Percentiles rank a stretch among this genome's conserved stretches.
These are phyloP conservation scores for Phaethornis superciliosus DNA, from an alignment of 2,113 vertebrate species.

Conservation along the genomic window DNA sequence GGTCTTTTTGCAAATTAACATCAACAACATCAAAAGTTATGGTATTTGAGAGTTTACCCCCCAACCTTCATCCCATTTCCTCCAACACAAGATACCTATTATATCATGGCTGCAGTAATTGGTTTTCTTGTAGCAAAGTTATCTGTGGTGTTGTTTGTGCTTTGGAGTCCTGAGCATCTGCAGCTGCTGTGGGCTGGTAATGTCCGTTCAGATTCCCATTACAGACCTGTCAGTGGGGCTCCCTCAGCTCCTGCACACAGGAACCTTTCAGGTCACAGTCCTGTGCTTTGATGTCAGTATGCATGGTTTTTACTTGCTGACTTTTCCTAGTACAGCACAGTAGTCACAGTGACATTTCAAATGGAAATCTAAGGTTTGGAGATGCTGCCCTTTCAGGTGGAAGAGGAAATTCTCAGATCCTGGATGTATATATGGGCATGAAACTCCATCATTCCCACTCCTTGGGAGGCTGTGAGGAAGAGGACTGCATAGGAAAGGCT, in stretches of 20 bases:
- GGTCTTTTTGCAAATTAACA: neutral
- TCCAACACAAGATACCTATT: neutral
- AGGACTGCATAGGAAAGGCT: neutral
- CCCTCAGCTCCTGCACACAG: neutral
- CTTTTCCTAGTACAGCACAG: neutral
- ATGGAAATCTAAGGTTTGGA: neutral
- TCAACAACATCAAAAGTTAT: neutral
- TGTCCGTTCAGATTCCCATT: neutral
- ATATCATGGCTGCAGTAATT: neutral
- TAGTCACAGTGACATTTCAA: neutral
- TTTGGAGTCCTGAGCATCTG: neutral
- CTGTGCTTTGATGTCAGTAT: neutral
- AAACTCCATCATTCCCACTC: neutral
- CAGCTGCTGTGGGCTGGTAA: neutral
- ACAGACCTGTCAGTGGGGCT: neutral
- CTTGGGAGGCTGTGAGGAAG: neutral
- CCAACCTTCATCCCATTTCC: neutral
- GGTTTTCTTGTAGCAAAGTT: neutral
- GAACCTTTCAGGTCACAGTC: neutral
- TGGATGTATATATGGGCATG: neutral
- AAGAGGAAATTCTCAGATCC: neutral
- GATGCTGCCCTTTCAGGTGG: neutral
- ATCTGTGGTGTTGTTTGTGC: neutral
- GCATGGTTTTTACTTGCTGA: neutral
- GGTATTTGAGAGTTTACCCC: neutral